phyloP scores from a whole-genome alignment of 2,113 vertebrate species.

The Uropsilus gracilis region DNA sequence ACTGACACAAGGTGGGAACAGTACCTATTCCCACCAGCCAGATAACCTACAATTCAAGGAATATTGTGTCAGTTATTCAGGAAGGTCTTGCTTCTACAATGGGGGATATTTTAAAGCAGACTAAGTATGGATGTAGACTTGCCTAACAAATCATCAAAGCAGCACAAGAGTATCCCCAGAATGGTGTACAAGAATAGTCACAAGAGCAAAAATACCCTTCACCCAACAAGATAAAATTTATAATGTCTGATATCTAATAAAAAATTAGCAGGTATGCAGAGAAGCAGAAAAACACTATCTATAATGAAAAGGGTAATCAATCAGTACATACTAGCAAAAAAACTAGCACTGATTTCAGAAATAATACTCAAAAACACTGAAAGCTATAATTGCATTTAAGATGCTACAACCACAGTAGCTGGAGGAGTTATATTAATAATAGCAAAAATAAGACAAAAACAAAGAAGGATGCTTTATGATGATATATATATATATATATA shows the following conservation, averaged over 20 bases:
- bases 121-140: neutral
- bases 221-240: neutral
- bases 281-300: neutral
- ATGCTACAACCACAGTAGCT: neutral
- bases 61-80: neutral
- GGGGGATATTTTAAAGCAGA: neutral
- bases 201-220: neutral
- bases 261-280: neutral
- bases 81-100: neutral
- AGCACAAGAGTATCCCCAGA: neutral
- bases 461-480: neutral
- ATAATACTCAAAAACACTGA: neutral
- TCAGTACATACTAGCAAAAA: neutral
- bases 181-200: neutral
- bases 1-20: too few species aligned
- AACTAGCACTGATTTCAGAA: neutral
- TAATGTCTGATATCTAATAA: neutral
- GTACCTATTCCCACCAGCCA: neutral
- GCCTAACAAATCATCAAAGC: neutral
- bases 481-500: too few species aligned
- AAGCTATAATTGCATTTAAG: neutral
- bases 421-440: neutral
- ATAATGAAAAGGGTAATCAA: neutral
- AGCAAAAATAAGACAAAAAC: neutral
- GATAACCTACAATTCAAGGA: neutral